phyloP scores from a whole-genome alignment of 37 sponge, comb jelly and placozoan species.

The Axinella damicornis region DNA sequence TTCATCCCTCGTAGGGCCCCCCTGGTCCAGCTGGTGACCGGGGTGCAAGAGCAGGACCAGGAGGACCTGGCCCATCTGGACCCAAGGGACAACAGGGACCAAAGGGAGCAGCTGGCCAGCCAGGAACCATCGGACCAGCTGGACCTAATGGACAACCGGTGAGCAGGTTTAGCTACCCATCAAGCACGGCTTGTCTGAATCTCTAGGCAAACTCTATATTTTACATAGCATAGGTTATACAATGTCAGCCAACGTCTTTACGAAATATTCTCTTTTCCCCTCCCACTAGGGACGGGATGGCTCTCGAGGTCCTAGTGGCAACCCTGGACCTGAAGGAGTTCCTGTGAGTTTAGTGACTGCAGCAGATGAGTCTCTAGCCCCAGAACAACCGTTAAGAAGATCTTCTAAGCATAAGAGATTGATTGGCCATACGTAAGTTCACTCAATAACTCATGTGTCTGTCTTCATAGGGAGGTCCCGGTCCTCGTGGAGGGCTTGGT shows the following conservation, averaged over 20 bases:
- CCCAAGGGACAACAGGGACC: constrained; percentile 42
- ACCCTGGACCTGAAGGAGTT: constrained; percentile 12
- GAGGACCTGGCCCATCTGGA: constrained; percentile 26
- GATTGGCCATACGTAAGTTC: no score
- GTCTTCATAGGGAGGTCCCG: background rate
- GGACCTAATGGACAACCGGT: constrained; percentile 25
- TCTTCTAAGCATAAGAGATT: no score
- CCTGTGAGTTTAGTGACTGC: no score
- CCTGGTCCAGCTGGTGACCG: constrained; percentile 66
- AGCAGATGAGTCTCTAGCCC: no score
- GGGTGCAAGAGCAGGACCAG: constrained; percentile 50
- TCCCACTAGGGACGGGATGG: constrained; percentile 12
- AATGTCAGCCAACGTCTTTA: no score
- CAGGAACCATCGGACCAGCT: constrained; percentile 7
- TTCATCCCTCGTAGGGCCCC: constrained; percentile 26
- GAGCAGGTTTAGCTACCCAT: no score
- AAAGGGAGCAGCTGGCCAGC: constrained; percentile 20
- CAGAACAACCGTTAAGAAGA: no score
- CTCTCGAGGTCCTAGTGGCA: constrained; percentile 21
- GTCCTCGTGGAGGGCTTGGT: constrained; percentile 15
- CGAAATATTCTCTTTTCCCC: background rate
- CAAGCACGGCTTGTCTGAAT: no score
- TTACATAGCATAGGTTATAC: no score
- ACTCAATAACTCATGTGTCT: background rate
- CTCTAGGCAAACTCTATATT: no score